These are phyloP conservation scores for Salvator merianae DNA, from an alignment of 2,113 vertebrate genomes.

Conservation along the genomic window DNA sequence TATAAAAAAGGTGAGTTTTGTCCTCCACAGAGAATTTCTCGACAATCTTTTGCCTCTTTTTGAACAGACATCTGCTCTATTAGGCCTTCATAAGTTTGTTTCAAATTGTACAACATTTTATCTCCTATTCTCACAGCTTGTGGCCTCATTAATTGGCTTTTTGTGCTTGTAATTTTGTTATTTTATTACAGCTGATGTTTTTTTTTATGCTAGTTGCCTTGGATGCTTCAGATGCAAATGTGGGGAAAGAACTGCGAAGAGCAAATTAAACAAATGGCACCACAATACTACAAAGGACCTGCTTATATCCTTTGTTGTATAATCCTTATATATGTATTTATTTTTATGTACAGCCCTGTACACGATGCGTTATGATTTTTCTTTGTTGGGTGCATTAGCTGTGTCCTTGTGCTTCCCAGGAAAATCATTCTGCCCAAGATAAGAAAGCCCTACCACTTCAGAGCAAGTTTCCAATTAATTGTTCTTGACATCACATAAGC, in stretches of 20 bases:
- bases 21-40: neutral
- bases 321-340: too few species aligned
- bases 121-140: neutral
- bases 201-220: neutral
- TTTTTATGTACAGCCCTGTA: neutral
- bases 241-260: neutral
- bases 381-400: neutral
- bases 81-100: neutral
- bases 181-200: neutral
- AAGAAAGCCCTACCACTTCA: neutral
- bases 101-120: too few species aligned
- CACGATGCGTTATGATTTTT: neutral
- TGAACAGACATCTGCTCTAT: neutral
- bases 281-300: neutral
- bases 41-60: neutral
- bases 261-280: neutral
- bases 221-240: neutral
- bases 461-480: neutral
- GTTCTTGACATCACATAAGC: slow-evolving; percentile 11
- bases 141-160: neutral
- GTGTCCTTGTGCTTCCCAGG: neutral
- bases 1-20: neutral
- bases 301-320: neutral
- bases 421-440: neutral
- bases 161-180: neutral